Conservation (phyloP, 2,888 invertebrate species). For the Esperia sulphurella region DNA sequence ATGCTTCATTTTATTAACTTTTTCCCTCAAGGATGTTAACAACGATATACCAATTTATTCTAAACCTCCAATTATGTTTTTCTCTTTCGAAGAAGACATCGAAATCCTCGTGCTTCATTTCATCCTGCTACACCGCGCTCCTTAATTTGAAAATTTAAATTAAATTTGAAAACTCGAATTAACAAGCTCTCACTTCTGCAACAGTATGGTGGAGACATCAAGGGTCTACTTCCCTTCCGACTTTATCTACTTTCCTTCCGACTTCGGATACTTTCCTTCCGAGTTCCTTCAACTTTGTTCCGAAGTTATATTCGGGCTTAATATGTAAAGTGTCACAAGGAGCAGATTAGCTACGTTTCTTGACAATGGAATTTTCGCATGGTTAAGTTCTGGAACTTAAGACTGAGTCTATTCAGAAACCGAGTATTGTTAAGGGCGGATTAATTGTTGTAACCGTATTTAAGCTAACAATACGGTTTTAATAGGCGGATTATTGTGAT, state of each 20-base stretch:
- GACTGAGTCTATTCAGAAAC: conserved; percentile 6
- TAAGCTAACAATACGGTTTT: conserved; percentile 9
- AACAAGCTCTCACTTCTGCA: conserved; percentile 7
- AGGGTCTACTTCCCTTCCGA: conserved; percentile 15
- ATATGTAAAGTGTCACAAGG: conserved; percentile 55
- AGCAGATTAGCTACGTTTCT: conserved; percentile 47
- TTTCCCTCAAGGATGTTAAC: no score
- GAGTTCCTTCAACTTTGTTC: conserved; percentile 12
- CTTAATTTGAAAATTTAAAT: conserved; percentile 2
- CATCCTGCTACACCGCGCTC: background rate
- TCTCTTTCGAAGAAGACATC: background rate
- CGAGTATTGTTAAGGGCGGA: conserved; percentile 5
- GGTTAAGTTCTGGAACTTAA: conserved; percentile 1
- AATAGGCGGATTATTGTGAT: conserved; percentile 5
- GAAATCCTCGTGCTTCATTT: background rate
- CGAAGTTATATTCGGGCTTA: conserved; percentile 37
- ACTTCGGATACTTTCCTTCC: conserved; percentile 28
- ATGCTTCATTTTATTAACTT: background rate
- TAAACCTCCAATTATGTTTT: background rate
- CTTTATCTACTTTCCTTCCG: conserved; percentile 19
- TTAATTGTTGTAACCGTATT: conserved; percentile 5
- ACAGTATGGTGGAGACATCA: conserved; percentile 6
- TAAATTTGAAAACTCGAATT: conserved; percentile 4
- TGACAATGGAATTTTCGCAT: conserved; percentile 22
- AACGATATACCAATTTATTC: no score